phyloP scores from a whole-genome alignment of 2,888 invertebrate genomes.

The Holacanthella duospinosa region DNA sequence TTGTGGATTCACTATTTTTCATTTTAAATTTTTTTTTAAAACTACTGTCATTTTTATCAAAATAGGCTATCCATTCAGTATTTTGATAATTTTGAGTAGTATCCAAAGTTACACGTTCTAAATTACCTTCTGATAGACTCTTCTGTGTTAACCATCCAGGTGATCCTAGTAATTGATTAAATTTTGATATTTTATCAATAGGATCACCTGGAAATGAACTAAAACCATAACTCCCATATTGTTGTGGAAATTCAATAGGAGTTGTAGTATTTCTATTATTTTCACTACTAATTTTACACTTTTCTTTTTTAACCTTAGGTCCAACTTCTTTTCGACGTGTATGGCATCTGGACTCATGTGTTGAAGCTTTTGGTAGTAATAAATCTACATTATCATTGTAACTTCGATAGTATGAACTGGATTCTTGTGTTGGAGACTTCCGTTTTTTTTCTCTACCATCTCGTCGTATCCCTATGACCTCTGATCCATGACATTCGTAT shows the following conservation, averaged over 20 bases:
- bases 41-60: too few species aligned
- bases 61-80: too few species aligned
- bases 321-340: not conserved
- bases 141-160: slow-evolving; percentile 11
- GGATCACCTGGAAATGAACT: not conserved
- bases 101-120: not conserved
- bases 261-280: not conserved
- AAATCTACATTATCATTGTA: not conserved
- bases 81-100: too few species aligned
- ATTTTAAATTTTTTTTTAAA: too few species aligned
- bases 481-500: too few species aligned
- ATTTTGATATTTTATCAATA: too few species aligned
- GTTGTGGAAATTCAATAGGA: not conserved
- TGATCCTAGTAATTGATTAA: too few species aligned
- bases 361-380: too few species aligned
- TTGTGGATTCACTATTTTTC: too few species aligned
- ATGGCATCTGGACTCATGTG: not conserved
- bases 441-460: not conserved
- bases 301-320: not conserved
- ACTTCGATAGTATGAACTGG: not conserved
- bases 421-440: not conserved
- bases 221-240: not conserved
- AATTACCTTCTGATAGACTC: slow-evolving; percentile 18
- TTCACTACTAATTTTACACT: not conserved
- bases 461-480: too few species aligned